Conservation (phyloP, 2,888 invertebrate species). For the Trachelus stipa region DNA sequence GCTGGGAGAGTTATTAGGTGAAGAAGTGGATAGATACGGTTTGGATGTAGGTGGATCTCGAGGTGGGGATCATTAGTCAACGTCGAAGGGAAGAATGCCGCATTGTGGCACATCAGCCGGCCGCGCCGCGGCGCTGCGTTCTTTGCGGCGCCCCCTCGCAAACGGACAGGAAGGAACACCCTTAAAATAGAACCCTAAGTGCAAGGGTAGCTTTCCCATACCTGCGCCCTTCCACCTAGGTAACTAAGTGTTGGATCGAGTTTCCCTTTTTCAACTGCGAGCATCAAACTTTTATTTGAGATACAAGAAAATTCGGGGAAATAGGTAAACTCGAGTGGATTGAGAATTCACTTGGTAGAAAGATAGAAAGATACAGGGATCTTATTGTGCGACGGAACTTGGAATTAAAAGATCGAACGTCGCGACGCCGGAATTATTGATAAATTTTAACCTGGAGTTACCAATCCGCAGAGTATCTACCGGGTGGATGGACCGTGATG, state of each 20-base stretch:
- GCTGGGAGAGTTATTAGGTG: slow-evolving; percentile 15
- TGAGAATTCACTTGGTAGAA: too few relatives aligned
- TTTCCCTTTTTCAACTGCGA: too few relatives aligned
- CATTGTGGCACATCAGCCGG: slow-evolving; percentile 42
- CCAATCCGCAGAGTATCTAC: too few relatives aligned
- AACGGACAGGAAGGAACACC: slow-evolving; percentile 43
- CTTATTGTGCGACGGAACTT: too few relatives aligned
- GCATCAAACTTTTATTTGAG: too few relatives aligned
- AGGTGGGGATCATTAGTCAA: slow-evolving; percentile 52
- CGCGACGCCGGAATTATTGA: too few relatives aligned
- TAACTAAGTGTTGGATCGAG: slow-evolving; percentile 1
- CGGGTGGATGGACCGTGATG: too few relatives aligned
- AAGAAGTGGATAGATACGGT: slow-evolving; percentile 20
- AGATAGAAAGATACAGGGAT: too few relatives aligned
- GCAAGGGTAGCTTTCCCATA: slow-evolving; percentile 30
- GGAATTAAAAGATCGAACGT: too few relatives aligned
- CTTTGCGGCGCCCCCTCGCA: slow-evolving; percentile 4
- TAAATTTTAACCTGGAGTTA: too few relatives aligned
- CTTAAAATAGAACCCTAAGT: slow-evolving; percentile 49
- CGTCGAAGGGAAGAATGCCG: slow-evolving; percentile 54
- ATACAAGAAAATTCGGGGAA: too few relatives aligned
- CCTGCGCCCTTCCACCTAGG: background rate
- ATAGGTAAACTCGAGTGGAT: too few relatives aligned
- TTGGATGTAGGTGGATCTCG: slow-evolving; percentile 32
- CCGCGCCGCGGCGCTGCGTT: slow-evolving; percentile 30